Conservation (phyloP, 2,888 invertebrate species). For the Vandiemenella viatica region DNA sequence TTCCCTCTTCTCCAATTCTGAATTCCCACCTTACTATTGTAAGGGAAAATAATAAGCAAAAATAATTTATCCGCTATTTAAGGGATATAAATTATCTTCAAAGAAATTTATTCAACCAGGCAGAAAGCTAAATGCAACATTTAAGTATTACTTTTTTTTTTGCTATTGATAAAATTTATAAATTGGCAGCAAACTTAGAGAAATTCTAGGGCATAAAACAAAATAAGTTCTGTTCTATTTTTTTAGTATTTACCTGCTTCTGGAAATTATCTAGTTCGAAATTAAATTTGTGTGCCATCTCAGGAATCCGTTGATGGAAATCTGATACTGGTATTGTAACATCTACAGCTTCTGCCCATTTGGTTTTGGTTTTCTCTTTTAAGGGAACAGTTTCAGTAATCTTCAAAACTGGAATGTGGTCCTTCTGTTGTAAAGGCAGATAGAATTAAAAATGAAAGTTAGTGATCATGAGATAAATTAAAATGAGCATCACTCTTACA, state of each 20-base stretch:
- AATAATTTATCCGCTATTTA: too few relatives aligned
- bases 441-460: neutral
- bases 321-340: slow-evolving; percentile 64
- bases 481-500: neutral
- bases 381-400: slow-evolving; percentile 40
- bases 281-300: slow-evolving; percentile 69
- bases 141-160: too few relatives aligned
- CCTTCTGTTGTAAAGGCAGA: slow-evolving; percentile 15
- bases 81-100: too few relatives aligned
- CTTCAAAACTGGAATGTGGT: slow-evolving; percentile 44
- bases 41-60: too few relatives aligned
- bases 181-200: too few relatives aligned
- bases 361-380: slow-evolving; percentile 35
- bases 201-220: too few relatives aligned
- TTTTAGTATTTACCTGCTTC: slow-evolving; percentile 61
- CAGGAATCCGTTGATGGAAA: slow-evolving; percentile 63
- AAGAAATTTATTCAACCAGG: too few relatives aligned
- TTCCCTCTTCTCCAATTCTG: too few relatives aligned
- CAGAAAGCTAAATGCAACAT: too few relatives aligned
- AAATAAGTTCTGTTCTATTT: too few relatives aligned
- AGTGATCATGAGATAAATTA: neutral
- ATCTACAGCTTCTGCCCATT: slow-evolving; percentile 83
- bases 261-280: slow-evolving; percentile 96
- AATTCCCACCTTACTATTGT: too few relatives aligned
- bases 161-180: too few relatives aligned